phyloP scores from a whole-genome alignment of 2,888 invertebrate species.

The Xestia sexstrigata region DNA sequence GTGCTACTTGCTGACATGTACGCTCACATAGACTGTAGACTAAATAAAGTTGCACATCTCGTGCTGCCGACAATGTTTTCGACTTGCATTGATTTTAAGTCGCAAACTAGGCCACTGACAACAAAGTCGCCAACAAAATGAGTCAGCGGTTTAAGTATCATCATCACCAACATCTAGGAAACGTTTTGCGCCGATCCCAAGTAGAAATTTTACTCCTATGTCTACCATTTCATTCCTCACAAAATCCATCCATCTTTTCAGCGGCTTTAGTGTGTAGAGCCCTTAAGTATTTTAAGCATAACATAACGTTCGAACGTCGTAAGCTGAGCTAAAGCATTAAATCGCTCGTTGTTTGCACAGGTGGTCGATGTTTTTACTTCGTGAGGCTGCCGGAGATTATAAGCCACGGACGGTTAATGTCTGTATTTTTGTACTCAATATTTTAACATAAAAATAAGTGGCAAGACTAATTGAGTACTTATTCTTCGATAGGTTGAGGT shows the following conservation, averaged over 20 bases:
- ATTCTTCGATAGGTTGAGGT: not conserved
- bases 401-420: not conserved
- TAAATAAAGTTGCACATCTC: not conserved
- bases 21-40: not conserved
- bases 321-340: slow-evolving; percentile 49
- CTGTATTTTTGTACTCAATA: slow-evolving; percentile 21
- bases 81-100: not conserved
- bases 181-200: too few species aligned
- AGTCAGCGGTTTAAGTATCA: too few species aligned
- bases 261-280: not conserved
- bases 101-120: not conserved
- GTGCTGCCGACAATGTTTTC: not conserved
- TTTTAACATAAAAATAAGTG: slow-evolving; percentile 33
- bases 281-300: not conserved
- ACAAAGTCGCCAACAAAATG: not conserved
- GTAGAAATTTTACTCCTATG: too few species aligned
- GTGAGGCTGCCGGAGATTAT: slow-evolving; percentile 26
- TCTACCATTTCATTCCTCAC: too few species aligned
- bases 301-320: slow-evolving; percentile 38
- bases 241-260: too few species aligned
- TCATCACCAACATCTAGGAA: too few species aligned
- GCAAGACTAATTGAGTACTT: slow-evolving; percentile 21
- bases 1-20: not conserved
- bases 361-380: slow-evolving; percentile 49
- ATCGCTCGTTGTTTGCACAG: slow-evolving; percentile 59